phyloP scores from a whole-genome alignment of 2,888 invertebrate species.

The Arge pagana region DNA sequence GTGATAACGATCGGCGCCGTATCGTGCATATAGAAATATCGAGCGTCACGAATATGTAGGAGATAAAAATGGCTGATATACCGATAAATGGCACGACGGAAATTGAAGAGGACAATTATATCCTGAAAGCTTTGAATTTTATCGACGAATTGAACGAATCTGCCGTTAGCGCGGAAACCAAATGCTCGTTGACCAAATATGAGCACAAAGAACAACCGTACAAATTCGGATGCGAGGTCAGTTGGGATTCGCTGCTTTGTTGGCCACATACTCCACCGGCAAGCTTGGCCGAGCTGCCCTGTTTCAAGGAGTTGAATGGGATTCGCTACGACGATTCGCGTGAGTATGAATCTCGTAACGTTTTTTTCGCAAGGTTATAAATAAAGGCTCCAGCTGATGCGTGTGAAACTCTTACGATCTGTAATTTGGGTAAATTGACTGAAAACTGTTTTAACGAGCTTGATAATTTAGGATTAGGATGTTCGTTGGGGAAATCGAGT shows the following conservation, averaged over 20 bases:
- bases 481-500: no score
- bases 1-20: no score
- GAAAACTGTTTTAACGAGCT: no score
- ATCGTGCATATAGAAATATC: no score
- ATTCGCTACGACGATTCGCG: constrained; percentile 81
- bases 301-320: constrained; percentile 79
- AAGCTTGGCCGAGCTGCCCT: constrained; percentile 72
- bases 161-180: constrained; percentile 33
- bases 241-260: constrained; percentile 78
- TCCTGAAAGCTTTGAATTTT: constrained; percentile 39
- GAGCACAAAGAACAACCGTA: constrained; percentile 18
- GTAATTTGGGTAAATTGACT: no score
- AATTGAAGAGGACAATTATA: constrained; percentile 39
- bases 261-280: constrained; percentile 81
- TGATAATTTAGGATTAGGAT: no score
- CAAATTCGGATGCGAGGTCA: constrained; percentile 65
- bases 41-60: no score
- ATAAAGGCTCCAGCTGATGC: no score
- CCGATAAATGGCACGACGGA: constrained; percentile 31
- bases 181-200: constrained; percentile 35
- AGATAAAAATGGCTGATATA: constrained; percentile 31
- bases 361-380: no score
- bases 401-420: no score
- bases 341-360: no score
- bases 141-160: constrained; percentile 44